phyloP scores from a whole-genome alignment of 2,888 invertebrate genomes.

The Dolomedes plantarius region DNA sequence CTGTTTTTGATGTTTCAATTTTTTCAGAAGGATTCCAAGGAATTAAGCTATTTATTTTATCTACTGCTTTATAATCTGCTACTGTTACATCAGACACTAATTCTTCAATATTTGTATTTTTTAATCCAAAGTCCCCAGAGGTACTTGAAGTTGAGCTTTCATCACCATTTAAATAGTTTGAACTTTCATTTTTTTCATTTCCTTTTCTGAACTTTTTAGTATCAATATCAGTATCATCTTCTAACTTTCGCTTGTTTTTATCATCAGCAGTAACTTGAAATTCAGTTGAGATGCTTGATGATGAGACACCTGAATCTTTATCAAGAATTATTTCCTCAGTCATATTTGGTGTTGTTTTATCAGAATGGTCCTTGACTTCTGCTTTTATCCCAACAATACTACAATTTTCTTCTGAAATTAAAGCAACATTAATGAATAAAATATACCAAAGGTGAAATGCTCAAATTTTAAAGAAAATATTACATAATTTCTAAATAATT shows the following conservation, averaged over 20 bases:
- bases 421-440: no score
- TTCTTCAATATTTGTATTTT: background rate
- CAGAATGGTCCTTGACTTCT: no score
- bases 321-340: no score
- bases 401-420: no score
- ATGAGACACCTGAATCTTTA: no score
- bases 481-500: no score
- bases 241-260: background rate
- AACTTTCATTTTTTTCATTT: background rate
- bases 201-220: background rate
- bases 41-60: background rate
- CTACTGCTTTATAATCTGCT: background rate
- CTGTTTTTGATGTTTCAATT: background rate
- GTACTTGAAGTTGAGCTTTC: background rate
- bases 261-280: background rate
- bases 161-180: background rate
- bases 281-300: no score
- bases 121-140: background rate
- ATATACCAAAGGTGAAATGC: no score
- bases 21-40: background rate
- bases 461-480: no score
- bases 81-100: background rate
- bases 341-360: no score
- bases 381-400: no score
- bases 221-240: background rate